Percentiles rank a stretch among this genome's conserved stretches.
These are phyloP conservation scores for Empidonax traillii DNA, from an alignment of 2,113 vertebrate genomes.

Conservation along the genomic window DNA sequence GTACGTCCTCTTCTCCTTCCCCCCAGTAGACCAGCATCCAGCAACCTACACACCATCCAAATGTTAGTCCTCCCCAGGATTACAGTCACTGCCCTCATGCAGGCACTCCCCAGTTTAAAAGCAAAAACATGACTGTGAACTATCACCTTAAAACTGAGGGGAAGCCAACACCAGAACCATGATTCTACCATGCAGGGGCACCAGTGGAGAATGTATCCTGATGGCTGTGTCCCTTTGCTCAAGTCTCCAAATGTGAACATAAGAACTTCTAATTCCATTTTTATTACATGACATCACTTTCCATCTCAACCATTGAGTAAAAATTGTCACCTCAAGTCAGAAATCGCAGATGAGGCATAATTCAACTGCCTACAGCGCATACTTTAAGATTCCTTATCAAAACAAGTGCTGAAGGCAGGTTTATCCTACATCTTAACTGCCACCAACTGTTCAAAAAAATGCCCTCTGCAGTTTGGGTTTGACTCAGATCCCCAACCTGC, in stretches of 20 bases:
- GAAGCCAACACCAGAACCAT: background rate
- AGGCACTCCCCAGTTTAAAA: background rate
- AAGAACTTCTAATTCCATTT: background rate
- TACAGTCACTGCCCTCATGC: background rate
- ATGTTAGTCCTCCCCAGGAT: background rate
- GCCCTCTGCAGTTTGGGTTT: background rate
- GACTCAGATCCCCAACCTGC: background rate
- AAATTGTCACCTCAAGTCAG: background rate
- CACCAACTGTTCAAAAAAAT: background rate
- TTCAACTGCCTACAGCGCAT: background rate
- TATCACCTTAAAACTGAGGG: background rate
- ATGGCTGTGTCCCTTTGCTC: background rate
- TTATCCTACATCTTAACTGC: background rate
- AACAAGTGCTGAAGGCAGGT: background rate
- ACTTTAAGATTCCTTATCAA: background rate
- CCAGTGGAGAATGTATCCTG: background rate
- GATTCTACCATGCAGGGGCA: background rate
- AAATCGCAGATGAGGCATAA: background rate
- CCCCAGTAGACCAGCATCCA: background rate
- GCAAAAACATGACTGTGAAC: background rate
- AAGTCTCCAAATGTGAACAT: background rate
- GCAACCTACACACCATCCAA: background rate
- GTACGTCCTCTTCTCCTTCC: background rate
- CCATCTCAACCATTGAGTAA: background rate
- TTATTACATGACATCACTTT: background rate